phyloP scores from a whole-genome alignment of 1,140 invertebrate genomes.

The Notospermus geniculatus region DNA sequence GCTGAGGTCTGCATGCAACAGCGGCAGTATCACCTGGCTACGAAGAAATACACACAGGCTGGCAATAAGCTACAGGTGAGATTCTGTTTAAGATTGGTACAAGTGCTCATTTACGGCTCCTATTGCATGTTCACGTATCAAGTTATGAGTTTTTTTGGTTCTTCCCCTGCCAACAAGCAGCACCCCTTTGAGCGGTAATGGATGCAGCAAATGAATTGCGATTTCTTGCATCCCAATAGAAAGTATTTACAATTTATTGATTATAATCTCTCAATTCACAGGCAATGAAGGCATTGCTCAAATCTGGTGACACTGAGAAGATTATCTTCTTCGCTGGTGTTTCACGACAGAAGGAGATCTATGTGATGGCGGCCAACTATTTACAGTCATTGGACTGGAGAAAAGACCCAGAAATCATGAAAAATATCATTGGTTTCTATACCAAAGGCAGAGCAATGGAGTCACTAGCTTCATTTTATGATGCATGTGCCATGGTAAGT shows the following conservation, averaged over 20 bases:
- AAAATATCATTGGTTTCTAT: conserved; percentile 93
- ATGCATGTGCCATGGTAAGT: conserved; percentile 83
- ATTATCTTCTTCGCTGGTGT: conserved; percentile 96
- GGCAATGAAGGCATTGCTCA: conserved; percentile 94
- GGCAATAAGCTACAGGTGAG: conserved; percentile 68
- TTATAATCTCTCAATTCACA: conserved; percentile 41
- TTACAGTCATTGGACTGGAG: conserved; percentile 92
- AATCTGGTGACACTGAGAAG: conserved; percentile 95
- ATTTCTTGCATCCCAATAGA: too few relatives aligned
- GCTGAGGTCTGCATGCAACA: conserved; percentile 86
- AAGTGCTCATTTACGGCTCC: background rate
- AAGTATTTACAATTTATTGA: too few relatives aligned
- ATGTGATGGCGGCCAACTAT: conserved; percentile 96
- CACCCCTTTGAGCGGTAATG: too few relatives aligned
- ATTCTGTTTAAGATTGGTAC: background rate
- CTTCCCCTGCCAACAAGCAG: too few relatives aligned
- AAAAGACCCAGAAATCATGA: conserved; percentile 79
- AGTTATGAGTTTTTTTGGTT: too few relatives aligned
- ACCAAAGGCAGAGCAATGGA: conserved; percentile 88
- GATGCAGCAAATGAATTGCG: too few relatives aligned
- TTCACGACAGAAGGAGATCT: conserved; percentile 82
- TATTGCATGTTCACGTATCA: background rate
- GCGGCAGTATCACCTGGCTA: conserved; percentile 92
- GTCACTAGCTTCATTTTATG: conserved; percentile 89
- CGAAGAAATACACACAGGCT: conserved; percentile 96